Conservation (phyloP, 2,113 vertebrate genomes). For the Notiomystis cincta region DNA sequence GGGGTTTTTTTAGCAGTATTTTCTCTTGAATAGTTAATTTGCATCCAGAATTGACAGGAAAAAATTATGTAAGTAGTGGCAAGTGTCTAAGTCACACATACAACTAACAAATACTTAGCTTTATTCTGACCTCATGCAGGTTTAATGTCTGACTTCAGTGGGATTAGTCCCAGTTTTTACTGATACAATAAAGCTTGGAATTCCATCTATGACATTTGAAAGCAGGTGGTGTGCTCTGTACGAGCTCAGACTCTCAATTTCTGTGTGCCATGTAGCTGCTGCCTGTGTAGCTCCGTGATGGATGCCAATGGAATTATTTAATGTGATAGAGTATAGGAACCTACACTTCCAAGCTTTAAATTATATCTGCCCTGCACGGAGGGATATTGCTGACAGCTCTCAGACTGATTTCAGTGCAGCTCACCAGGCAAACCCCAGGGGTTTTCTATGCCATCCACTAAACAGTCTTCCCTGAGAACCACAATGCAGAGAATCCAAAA, state of each 20-base stretch:
- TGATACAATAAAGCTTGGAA: not conserved
- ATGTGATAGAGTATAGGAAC: not conserved
- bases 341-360: not conserved
- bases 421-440: not conserved
- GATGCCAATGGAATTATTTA: not conserved
- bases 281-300: not conserved
- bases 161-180: not conserved
- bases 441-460: not conserved
- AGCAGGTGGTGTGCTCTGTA: not conserved
- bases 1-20: not conserved
- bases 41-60: not conserved
- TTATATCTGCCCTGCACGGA: not conserved
- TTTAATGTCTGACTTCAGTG: not conserved
- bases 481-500: not conserved
- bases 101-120: not conserved
- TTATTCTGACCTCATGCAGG: not conserved
- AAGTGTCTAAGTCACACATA: not conserved
- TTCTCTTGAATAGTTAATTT: not conserved
- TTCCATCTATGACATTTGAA: not conserved
- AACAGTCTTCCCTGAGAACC: not conserved
- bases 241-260: not conserved
- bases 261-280: not conserved
- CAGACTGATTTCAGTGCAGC: not conserved
- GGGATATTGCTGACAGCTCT: not conserved
- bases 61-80: not conserved